Base-by-base conservation (phyloP, 2,888 invertebrate genomes). In the Athetis lepigone region DNA sequence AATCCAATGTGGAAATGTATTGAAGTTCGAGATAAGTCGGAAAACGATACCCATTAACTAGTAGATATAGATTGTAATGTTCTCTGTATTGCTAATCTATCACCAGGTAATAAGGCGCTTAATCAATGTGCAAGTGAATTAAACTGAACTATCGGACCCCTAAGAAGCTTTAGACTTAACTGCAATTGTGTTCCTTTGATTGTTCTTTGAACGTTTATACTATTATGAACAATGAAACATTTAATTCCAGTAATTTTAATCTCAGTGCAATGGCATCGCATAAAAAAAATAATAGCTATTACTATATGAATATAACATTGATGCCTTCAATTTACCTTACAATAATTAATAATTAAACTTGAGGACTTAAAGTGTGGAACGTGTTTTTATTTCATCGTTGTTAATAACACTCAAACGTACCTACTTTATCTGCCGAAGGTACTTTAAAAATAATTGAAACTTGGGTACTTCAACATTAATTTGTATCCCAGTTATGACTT, bases 1-100 rank as follows among this genome's bases (percentile, higher is more conserved):
- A 70, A 72, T 56, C 57, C 61, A 47, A 68, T 55, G 52, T 64
- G 27, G 52, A 61, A 66, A 61, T 63, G 42, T 56, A 46, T 33
- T 60, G 19, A 58, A 60, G 29, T 52, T 68, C 18, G 19, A 68
- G 29, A 54, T 50, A 42, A 59, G 45, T 43, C 16, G 19, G 13
- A 27, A 62, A 57, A 42, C 13, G 40, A 47, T 51, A 19, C 21
- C 18, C 47, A 59, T 11, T 51, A 55, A n/a, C 13, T 59, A 51
- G 37, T 64, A 18, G 16, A 21, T 25, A 58, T 42, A 50, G 46
- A 19, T 27, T 59, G 21, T n/a, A 19, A 37, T n/a, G 18, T 33
- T 42, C 18, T 33, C 16, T 9, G 2, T 19, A 25, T 45, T 33
- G 9, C 23, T 29, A 43, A 46, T 70, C 39, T 21, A 49, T 52